Conservation (phyloP, 2,113 vertebrate species). For the Ochotona princeps region DNA sequence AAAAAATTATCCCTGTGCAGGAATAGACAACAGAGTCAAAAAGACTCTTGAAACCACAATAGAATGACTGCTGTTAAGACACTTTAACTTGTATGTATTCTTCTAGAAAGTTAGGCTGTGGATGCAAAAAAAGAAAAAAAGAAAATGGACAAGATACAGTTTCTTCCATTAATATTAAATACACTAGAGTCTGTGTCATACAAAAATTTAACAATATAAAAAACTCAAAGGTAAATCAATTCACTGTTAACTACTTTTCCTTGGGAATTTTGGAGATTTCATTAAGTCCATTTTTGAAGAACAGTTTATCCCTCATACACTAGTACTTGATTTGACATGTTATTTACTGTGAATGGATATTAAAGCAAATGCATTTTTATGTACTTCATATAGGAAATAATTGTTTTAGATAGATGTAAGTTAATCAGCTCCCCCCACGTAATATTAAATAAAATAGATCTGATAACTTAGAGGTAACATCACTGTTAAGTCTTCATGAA, state of each 20-base stretch:
- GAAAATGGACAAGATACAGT: not conserved
- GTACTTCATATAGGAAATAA: conserved; percentile 72
- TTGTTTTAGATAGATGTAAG: conserved; percentile 77
- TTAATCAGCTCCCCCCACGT: conserved; percentile 79
- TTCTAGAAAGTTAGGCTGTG: not conserved
- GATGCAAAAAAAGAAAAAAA: not conserved
- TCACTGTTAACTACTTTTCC: not conserved
- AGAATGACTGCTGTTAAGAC: conserved; percentile 32
- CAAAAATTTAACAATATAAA: not conserved
- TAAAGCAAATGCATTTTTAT: conserved; percentile 25
- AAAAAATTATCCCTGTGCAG: conserved; percentile 62
- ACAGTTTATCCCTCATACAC: not conserved
- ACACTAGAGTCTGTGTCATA: not conserved
- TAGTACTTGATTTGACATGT: conserved; percentile 32
- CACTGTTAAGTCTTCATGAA: conserved; percentile 85
- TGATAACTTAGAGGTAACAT: conserved; percentile 87
- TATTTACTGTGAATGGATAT: conserved; percentile 36
- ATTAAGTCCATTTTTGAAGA: not conserved
- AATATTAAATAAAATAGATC: conserved; percentile 75
- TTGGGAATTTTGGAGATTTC: conserved; percentile 6
- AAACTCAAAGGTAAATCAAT: not conserved
- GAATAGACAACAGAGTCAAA: conserved; percentile 64
- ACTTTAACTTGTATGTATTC: not conserved
- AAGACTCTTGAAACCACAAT: conserved; percentile 6
- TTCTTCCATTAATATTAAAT: not conserved